These are phyloP conservation scores for Sebastes miniatus DNA, from an alignment of 2,797 vertebrate species.

Conservation along the genomic window DNA sequence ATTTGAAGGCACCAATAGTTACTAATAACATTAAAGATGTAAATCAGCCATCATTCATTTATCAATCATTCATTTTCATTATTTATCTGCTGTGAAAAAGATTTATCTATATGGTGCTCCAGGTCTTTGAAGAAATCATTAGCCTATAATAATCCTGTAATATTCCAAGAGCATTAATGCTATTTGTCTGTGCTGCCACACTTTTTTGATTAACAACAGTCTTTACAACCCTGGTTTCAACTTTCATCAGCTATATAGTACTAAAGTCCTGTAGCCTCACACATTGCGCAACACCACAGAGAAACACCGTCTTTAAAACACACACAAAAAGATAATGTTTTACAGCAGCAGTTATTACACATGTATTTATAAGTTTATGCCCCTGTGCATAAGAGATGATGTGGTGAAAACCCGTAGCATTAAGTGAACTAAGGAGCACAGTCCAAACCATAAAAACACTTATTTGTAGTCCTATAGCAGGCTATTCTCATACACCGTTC, in stretches of 20 bases:
- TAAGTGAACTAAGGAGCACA: neutral
- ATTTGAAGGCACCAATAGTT: too few species aligned
- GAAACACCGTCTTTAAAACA: neutral
- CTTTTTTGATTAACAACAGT: neutral
- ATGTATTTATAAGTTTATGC: neutral
- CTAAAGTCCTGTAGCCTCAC: neutral
- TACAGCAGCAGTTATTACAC: neutral
- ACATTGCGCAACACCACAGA: neutral
- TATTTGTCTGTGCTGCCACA: neutral
- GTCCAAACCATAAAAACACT: neutral
- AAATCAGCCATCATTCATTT: neutral
- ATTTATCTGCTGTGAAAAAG: neutral
- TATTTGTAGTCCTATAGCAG: neutral
- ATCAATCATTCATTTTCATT: neutral
- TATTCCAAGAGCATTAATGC: neutral
- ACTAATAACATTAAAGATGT: neutral
- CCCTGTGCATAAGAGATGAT: neutral
- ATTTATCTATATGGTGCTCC: neutral
- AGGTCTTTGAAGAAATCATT: neutral
- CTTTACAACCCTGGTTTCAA: neutral
- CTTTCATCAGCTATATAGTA: neutral
- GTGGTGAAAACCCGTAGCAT: neutral
- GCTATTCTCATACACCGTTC: neutral
- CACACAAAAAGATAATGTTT: neutral
- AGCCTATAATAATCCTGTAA: neutral